phyloP scores from a whole-genome alignment of 2,113 vertebrate species.

The Urocynchramus pylzowi region DNA sequence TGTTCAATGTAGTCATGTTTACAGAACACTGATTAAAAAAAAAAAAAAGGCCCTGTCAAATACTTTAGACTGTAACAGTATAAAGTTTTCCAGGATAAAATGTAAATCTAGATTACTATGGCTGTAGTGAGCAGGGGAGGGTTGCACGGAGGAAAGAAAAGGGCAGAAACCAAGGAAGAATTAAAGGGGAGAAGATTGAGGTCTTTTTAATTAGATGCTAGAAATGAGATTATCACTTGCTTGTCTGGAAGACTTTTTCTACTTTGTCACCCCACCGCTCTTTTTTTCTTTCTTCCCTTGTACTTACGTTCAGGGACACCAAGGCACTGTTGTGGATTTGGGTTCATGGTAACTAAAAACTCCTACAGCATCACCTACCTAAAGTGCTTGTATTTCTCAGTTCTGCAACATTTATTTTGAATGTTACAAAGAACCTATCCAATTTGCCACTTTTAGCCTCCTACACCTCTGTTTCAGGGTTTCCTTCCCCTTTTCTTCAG shows the following conservation, averaged over 20 bases:
- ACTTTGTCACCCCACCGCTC: neutral
- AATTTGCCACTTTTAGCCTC: neutral
- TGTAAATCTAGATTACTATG: neutral
- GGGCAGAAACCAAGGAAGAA: neutral
- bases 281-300: neutral
- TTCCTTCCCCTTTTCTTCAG: neutral
- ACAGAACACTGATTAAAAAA: neutral
- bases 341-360: neutral
- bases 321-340: neutral
- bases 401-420: neutral
- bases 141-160: neutral
- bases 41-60: neutral
- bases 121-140: fast-evolving
- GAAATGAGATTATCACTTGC: neutral
- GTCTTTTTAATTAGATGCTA: neutral
- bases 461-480: neutral
- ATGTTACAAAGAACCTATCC: neutral
- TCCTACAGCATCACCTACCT: neutral
- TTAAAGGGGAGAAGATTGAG: neutral
- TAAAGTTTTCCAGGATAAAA: neutral
- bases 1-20: neutral
- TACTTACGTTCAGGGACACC: neutral
- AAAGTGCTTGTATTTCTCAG: neutral
- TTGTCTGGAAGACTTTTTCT: neutral
- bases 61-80: neutral